Evolutionary conservation across 2,888 invertebrate genomes (phyloP).

Genomic region (Eupeodes latifasciatus): DNA sequence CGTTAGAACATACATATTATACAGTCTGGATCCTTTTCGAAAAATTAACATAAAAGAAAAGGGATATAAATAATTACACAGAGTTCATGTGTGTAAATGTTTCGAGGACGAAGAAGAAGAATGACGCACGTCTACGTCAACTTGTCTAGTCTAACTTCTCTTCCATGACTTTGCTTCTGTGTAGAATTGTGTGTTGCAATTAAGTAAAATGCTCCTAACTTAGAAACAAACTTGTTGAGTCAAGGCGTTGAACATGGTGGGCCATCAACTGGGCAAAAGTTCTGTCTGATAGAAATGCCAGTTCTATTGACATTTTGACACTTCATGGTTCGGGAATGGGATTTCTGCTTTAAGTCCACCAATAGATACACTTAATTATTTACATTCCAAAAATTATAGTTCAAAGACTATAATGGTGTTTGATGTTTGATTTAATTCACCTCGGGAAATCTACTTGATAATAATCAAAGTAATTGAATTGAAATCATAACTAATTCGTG

Average conservation of each 20-base stretch:
- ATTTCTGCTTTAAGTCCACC: too few relatives aligned
- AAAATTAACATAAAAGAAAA: too few relatives aligned
- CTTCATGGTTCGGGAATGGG: neutral
- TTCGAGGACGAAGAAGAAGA: too few relatives aligned
- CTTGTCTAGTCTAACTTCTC: too few relatives aligned
- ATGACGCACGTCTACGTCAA: too few relatives aligned
- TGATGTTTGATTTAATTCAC: neutral
- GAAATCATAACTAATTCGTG: neutral
- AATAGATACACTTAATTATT: neutral
- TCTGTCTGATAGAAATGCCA: neutral
- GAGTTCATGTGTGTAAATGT: too few relatives aligned
- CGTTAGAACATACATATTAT: too few relatives aligned
- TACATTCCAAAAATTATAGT: neutral
- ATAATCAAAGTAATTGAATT: constrained; percentile 7
- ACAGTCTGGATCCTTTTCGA: too few relatives aligned
- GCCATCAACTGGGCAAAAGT: neutral
- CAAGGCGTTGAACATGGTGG: neutral
- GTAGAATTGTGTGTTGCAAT: neutral
- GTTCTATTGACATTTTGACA: constrained; percentile 3
- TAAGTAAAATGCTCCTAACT: neutral
- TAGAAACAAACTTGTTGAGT: neutral
- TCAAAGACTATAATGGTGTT: constrained; percentile 10
- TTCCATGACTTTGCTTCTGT: neutral
- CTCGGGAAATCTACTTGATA: neutral
- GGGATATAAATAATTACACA: too few relatives aligned